Evolutionary conservation across 2,113 vertebrate genomes (phyloP).

Genomic region (Gallinago paraguaiae): DNA sequence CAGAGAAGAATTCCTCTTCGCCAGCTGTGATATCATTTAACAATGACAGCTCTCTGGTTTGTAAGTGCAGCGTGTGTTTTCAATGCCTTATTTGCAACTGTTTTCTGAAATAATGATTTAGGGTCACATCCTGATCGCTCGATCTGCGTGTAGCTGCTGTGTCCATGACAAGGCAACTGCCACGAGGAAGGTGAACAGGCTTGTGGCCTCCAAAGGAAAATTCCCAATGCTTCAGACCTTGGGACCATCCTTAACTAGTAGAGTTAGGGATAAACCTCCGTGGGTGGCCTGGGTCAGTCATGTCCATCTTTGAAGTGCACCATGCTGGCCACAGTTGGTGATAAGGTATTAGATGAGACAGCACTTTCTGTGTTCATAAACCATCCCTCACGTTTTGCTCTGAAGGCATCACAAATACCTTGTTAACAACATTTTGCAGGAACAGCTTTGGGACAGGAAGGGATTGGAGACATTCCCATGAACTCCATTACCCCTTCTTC

Average conservation of each 20-base stretch:
- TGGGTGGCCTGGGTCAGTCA: neutral
- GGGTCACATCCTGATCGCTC: neutral
- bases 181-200: neutral
- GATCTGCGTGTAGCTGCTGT: neutral
- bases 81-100: neutral
- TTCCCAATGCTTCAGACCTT: neutral
- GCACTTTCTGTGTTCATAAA: neutral
- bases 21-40: constrained; percentile 42
- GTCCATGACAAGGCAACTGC: neutral
- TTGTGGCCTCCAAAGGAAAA: neutral
- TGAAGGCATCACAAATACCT: neutral
- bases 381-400: accelerated
- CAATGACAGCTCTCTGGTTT: neutral
- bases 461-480: neutral
- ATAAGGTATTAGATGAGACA: neutral
- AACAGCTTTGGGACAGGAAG: neutral
- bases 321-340: neutral
- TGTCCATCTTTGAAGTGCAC: neutral
- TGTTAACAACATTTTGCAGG: neutral
- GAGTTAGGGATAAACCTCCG: neutral
- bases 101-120: neutral
- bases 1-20: constrained; percentile 26
- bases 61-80: neutral
- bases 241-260: neutral
- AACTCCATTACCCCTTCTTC: neutral